Evolutionary conservation across 2,888 invertebrate genomes (phyloP).

Genomic region (Coecobrya sp.): DNA sequence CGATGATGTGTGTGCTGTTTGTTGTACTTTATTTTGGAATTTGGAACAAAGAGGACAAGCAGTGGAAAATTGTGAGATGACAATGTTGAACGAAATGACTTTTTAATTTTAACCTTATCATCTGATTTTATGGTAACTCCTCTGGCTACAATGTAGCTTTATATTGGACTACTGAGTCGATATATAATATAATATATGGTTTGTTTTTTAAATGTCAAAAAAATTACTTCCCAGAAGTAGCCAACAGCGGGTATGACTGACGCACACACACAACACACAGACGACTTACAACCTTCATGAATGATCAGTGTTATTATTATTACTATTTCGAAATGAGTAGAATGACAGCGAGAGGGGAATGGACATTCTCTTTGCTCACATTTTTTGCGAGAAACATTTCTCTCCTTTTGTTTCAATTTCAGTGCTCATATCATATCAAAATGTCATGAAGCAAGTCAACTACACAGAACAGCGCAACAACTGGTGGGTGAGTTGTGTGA

Average conservation of each 20-base stretch:
- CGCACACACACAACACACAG: neutral
- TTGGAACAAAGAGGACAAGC: neutral
- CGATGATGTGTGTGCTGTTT: neutral
- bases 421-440: neutral
- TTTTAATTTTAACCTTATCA: slow-evolving; percentile 65
- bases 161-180: too few species aligned
- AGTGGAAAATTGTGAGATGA: neutral
- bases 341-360: neutral
- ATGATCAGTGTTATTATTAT: slow-evolving; percentile 18
- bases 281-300: neutral
- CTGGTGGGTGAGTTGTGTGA: neutral
- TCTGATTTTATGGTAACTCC: neutral
- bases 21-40: neutral
- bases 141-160: too few species aligned
- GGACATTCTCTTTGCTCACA: neutral
- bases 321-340: neutral
- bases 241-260: neutral
- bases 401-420: neutral
- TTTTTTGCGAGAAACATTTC: neutral
- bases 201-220: slow-evolving; percentile 21
- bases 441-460: neutral
- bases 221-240: neutral
- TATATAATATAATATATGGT: neutral
- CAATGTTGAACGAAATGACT: slow-evolving; percentile 23
- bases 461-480: neutral